Conservation (phyloP, 2,113 vertebrate species). For the Trematocara macrostoma region DNA sequence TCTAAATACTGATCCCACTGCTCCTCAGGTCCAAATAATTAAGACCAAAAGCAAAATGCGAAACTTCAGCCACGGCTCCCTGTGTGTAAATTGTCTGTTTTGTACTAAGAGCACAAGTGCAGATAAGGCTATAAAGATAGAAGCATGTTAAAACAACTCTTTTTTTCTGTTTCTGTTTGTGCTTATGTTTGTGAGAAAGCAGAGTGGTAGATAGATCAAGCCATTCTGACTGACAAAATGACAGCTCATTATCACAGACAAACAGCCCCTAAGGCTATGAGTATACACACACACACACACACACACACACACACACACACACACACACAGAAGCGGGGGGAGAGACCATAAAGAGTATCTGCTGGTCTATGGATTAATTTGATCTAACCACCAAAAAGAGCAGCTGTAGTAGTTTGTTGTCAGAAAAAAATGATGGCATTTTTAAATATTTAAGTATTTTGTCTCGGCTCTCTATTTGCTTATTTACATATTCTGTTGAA, state of each 20-base stretch:
- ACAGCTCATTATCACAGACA: slow-evolving; percentile 33
- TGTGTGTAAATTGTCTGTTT: neutral
- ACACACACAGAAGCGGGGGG: neutral
- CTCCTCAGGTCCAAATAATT: neutral
- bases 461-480: neutral
- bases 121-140: neutral
- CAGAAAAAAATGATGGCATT: neutral
- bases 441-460: neutral
- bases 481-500: neutral
- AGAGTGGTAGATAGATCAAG: neutral
- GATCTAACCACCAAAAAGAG: neutral
- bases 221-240: slow-evolving; percentile 9
- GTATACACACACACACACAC: neutral
- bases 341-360: neutral
- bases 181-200: neutral
- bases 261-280: neutral
- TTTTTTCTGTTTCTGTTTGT: neutral
- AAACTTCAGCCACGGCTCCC: neutral
- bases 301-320: neutral
- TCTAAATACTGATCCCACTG: neutral
- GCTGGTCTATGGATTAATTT: neutral
- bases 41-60: neutral
- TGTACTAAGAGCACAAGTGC: neutral
- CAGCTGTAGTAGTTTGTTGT: neutral
- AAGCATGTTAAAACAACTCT: neutral